These are phyloP conservation scores for Elaphurus davidianus DNA, from an alignment of 2,113 vertebrate genomes.

Conservation along the genomic window DNA sequence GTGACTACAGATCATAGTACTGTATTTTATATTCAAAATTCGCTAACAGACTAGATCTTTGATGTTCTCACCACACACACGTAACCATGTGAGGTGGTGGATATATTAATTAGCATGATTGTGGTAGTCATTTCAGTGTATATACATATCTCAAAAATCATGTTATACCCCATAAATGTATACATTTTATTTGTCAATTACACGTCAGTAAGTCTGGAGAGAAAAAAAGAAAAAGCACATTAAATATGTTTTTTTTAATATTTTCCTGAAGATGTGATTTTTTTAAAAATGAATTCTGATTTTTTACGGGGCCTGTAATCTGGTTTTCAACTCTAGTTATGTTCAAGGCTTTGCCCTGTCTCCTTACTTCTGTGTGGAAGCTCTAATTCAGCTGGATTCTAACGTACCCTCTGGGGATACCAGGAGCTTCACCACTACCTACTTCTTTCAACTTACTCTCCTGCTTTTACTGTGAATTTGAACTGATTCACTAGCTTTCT, in stretches of 20 bases:
- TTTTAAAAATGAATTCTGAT: background rate
- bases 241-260: background rate
- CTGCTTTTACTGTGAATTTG: background rate
- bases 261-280: background rate
- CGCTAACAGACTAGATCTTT: background rate
- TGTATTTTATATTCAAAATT: background rate
- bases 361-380: background rate
- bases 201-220: background rate
- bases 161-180: background rate
- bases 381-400: background rate
- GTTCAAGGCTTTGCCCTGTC: background rate
- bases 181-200: background rate
- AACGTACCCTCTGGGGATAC: background rate
- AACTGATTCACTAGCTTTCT: background rate
- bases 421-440: background rate
- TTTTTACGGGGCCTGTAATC: background rate
- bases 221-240: background rate
- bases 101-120: background rate
- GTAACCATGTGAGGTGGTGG: background rate
- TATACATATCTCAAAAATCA: background rate
- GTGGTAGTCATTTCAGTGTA: background rate
- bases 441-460: background rate
- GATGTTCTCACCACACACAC: background rate
- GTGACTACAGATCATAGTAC: background rate
- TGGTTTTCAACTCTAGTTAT: background rate